Base-by-base conservation (phyloP, 2,888 invertebrate species). In the Quadroppia sp. region DNA sequence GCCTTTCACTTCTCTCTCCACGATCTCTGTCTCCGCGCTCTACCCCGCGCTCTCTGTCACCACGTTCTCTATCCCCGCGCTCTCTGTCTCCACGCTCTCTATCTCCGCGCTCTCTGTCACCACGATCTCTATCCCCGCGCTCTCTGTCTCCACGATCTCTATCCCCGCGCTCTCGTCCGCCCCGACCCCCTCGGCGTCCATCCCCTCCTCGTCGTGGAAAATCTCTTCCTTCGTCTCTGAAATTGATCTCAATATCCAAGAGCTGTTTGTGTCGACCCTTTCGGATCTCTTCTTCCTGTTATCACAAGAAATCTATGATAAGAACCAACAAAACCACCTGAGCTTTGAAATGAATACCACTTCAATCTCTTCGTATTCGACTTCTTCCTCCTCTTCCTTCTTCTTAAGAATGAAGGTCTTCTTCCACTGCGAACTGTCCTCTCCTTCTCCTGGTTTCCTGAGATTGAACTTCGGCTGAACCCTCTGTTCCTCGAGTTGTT, bases 361-460 rank as follows among this genome's bases (percentile, higher is more conserved):
- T 70, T 77, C 80, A 28, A 80, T 80, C 13, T 80, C 80, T 80
- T 89, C 88, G 72, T 87, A 86, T 9, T 83, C 86, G 77, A 88
- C 90, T 25, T 78, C 78, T 30, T 75, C 76, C 3, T 81, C 82
- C 72, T 78, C 77, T 40, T 76, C 76, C 90, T 92, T 82, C 84
- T 94, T 94, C 77, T 81, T 81, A 77, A 83, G 80, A 20, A 80
- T 80, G 61, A 80, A 80, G 7, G 81, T 81, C 75, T 82, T 82
- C 77, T 82, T 82, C 94, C 94, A 95, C 84, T 94, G 92, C 74
- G 88, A 87, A 72, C 89, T 87, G 83, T 93, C 93, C 77, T 92
- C 94, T 59, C 95, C 96, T 84, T 96, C 95, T 36, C 94, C 94
- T 73, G 95, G 91, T 84, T 94, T 94, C 74, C 96, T 89, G 81